Evolutionary conservation across 2,888 invertebrate species (phyloP), one percentile per base, ranked within the genome.

Genomic region (Polydrusus cervinus): DNA sequence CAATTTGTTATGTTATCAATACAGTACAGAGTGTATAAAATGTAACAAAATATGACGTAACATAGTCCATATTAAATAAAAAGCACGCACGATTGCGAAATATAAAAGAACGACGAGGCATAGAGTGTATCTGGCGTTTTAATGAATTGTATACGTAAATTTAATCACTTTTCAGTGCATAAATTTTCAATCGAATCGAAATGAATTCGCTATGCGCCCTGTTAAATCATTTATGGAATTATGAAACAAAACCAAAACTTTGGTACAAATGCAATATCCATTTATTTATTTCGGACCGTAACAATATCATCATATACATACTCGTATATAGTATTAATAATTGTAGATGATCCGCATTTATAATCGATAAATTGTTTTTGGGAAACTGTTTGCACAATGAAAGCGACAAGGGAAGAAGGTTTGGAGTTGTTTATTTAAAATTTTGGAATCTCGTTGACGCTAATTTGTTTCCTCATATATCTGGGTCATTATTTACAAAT

Each of bases 151-250:
- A 30, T 30, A 64, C 47, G 62, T 25, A 62, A 64, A 64, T 64
- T 64, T 64, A 64, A 64, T 64, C 45, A 64, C 64, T 64, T 64
- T 64, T 64, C 61, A 9, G 47, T 64, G 64, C 45, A 64, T 64
- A 64, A 64, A 64, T 49, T 64, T 64, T 47, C 43, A 43, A 62
- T 62, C 47, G 62, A 34, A 60, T 16, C 14, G 16, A 57, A 57
- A 57, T 60, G 38, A 38, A 60, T 38, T 60, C 57, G 57, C 57
- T 60, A 38, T 38, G 57, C 38, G 38, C 38, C 57, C 38, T 38
- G 57, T 60, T 60, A 60, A 60, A 60, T 60, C 57, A 60, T 60
- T 60, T 60, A 60, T 60, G 38, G 57, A 38, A 60, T 60, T 38
- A 60, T 38, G 57, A 60, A 60, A 60, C 57, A 60, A 60, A 38